Evolutionary conservation across 2,888 invertebrate species (phyloP).

Genomic region (Apamea monoglypha): DNA sequence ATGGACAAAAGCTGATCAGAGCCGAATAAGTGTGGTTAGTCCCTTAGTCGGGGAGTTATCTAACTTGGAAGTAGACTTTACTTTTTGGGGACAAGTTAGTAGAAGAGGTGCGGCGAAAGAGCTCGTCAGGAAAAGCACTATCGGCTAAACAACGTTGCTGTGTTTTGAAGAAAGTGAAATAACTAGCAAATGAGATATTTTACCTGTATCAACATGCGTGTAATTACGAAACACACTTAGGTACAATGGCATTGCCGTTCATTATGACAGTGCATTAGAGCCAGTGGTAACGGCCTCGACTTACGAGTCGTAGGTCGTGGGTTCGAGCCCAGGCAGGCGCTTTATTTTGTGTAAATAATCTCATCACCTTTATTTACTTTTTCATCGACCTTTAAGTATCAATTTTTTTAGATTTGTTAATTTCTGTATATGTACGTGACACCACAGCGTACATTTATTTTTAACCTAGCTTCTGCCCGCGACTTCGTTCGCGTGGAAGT

Average conservation of each 20-base stretch:
- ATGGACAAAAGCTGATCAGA: too few species aligned
- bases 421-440: too few species aligned
- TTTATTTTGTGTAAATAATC: too few species aligned
- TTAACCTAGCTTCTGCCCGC: too few species aligned
- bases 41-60: background rate
- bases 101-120: background rate
- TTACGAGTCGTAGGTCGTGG: background rate
- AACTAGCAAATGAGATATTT: background rate
- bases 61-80: background rate
- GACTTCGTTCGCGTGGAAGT: too few species aligned
- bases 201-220: background rate
- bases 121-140: background rate
- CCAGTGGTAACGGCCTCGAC: background rate
- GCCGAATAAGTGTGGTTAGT: too few species aligned
- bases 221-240: too few species aligned
- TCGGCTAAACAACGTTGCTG: background rate
- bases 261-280: background rate
- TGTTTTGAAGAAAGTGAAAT: background rate
- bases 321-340: too few species aligned
- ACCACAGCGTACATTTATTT: too few species aligned
- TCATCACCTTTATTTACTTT: too few species aligned
- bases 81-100: background rate
- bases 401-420: too few species aligned
- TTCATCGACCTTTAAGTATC: too few species aligned
- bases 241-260: background rate